A percentile compares a stretch with the other conserved stretches of the same genome.
Conservation (phyloP, 2,888 invertebrate species). For the Diogma glabrata region DNA sequence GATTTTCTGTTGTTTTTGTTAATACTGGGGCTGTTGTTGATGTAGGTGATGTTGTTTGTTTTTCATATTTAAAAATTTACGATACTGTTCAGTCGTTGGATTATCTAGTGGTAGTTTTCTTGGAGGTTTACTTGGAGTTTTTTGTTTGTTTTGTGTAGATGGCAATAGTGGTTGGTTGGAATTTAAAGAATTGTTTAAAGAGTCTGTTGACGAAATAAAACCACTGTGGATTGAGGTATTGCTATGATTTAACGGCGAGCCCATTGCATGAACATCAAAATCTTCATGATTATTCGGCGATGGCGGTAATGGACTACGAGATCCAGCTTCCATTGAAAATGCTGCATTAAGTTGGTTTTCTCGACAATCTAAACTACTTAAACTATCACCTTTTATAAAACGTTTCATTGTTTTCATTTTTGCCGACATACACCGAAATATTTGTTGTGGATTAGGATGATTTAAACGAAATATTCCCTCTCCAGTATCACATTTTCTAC, state of each 20-base stretch:
- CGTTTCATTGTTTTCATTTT: slow-evolving; percentile 85
- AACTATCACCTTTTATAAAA: slow-evolving; percentile 56
- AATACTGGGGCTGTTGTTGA: slow-evolving; percentile 2
- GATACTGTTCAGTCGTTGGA: slow-evolving; percentile 26
- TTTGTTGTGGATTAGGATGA: slow-evolving; percentile 71
- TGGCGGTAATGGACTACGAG: slow-evolving; percentile 66
- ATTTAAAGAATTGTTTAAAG: slow-evolving; percentile 29
- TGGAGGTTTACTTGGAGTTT: slow-evolving; percentile 34
- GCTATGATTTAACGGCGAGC: slow-evolving; percentile 25
- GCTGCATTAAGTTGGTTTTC: slow-evolving; percentile 65
- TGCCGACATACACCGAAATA: slow-evolving; percentile 65
- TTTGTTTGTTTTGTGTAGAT: neutral
- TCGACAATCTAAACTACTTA: slow-evolving; percentile 53
- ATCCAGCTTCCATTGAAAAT: slow-evolving; percentile 68
- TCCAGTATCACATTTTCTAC: slow-evolving; percentile 74
- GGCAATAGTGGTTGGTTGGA: slow-evolving; percentile 13
- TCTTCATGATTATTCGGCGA: slow-evolving; percentile 39
- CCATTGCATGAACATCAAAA: slow-evolving; percentile 23
- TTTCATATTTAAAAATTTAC: slow-evolving; percentile 34
- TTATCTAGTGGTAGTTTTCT: slow-evolving; percentile 26
- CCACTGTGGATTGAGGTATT: slow-evolving; percentile 27
- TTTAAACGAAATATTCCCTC: slow-evolving; percentile 73
- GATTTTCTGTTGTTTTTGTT: neutral
- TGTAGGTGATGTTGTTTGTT: slow-evolving; percentile 27
- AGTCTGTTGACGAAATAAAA: slow-evolving; percentile 33